Conservation (phyloP, 2,113 vertebrate species). For the Egretta garzetta region DNA sequence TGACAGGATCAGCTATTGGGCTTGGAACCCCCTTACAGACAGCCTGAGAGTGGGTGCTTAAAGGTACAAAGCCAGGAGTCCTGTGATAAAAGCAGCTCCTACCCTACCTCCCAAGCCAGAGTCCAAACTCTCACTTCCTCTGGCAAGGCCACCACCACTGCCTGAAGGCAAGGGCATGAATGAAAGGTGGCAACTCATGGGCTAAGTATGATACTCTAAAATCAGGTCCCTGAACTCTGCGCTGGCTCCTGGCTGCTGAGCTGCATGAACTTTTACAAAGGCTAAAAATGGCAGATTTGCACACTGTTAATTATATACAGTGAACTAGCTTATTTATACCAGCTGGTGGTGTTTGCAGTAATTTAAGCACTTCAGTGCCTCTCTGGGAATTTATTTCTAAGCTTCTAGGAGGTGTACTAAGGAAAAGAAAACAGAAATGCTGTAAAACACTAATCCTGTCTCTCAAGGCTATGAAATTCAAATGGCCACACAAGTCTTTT, state of each 20-base stretch:
- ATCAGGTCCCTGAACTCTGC: background rate
- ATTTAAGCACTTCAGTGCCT: background rate
- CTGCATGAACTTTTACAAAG: background rate
- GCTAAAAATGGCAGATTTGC: background rate
- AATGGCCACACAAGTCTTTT: background rate
- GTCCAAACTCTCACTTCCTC: background rate
- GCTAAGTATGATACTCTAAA: background rate
- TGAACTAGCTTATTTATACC: background rate
- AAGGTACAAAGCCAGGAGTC: background rate
- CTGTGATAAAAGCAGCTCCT: background rate
- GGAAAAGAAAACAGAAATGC: background rate
- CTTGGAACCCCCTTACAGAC: background rate
- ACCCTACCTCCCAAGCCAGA: background rate
- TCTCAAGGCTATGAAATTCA: background rate
- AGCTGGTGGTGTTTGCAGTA: background rate
- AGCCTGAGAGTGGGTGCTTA: background rate
- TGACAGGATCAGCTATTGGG: background rate
- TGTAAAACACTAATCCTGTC: background rate
- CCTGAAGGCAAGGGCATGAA: background rate
- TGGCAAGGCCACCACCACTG: background rate
- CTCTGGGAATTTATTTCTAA: constrained; percentile 10
- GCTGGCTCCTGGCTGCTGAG: background rate
- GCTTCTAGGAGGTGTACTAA: background rate
- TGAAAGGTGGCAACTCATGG: background rate
- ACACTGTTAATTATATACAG: background rate